Base-by-base conservation (phyloP, 2,888 invertebrate species). In the Synanthedon tipuliformis region DNA sequence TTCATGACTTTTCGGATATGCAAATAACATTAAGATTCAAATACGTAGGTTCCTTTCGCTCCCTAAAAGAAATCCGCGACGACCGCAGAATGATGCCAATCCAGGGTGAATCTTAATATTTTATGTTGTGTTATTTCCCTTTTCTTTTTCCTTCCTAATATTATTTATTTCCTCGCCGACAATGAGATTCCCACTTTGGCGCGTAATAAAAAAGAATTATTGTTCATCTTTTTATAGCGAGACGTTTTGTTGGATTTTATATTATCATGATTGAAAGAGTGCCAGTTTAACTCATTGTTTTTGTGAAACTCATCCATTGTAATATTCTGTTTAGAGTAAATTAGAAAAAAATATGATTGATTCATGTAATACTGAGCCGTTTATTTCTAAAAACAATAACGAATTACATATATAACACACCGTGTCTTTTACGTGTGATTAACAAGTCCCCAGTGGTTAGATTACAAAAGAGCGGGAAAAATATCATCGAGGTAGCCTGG, bases 191-290 rank as follows among this genome's bases (percentile, higher is more conserved):
- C 83, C 84, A 85, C 86, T 87, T 85, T 83, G 77, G 84, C 74
- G 78, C 77, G 80, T 84, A 84, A 85, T 87, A 86, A 86, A 87
- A 86, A 79, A 82, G 85, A 86, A 85, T 87, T 86, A 87, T 86
- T 82, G 86, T 82, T 86, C 83, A 85, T 85, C 81, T 84, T 81
- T 87, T 87, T 81, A 82, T 78, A 75, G 74, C 77, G 68, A 63
- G 68, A 67, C 81, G 80, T 83, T 85, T 86, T 85, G 81, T 79
- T 78, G 75, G 75, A 71, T 68, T 81, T 81, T 76, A 78, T 81
- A 73, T 75, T 73, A 71, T 72, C 65, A 72, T 73, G 76, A 83
- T 85, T 82, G 77, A 80, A 73, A 66, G 68, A 77, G 69, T 75
- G 73, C 62, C 62, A 64, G 62, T 71, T 73, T 73, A 63, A 72